Conservation (phyloP, 2,113 vertebrate genomes). For the Hiodon tergisus region DNA sequence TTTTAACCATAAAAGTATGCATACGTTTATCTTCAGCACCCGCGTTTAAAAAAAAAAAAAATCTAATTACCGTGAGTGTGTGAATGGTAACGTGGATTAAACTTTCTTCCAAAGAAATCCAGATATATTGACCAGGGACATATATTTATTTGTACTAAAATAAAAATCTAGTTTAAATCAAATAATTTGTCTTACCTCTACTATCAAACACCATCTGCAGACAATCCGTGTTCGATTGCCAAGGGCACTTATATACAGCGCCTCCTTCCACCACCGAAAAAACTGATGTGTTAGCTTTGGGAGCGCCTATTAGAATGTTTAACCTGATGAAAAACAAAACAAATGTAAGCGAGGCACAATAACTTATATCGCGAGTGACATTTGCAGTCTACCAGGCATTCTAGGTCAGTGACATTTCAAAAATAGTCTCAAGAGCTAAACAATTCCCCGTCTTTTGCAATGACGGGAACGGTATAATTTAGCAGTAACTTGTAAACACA, state of each 20-base stretch:
- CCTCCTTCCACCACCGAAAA: slow-evolving; percentile 69
- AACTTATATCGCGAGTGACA: too few relatives aligned
- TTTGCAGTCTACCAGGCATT: background rate
- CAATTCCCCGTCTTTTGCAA: background rate
- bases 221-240: slow-evolving; percentile 59
- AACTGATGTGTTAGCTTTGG: slow-evolving; percentile 72
- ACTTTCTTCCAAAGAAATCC: too few relatives aligned
- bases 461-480: background rate
- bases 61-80: too few relatives aligned
- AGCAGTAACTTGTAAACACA: too few relatives aligned
- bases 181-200: slow-evolving; percentile 52
- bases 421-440: background rate
- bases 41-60: too few relatives aligned
- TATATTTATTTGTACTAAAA: too few relatives aligned
- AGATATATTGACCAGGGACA: background rate
- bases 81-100: too few relatives aligned
- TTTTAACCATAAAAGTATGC: too few relatives aligned
- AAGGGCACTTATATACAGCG: slow-evolving; percentile 74
- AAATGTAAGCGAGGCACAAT: background rate
- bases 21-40: too few relatives aligned
- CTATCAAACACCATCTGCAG: slow-evolving; percentile 67
- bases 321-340: slow-evolving; percentile 43
- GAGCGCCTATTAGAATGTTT: slow-evolving; percentile 72
- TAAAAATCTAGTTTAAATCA: too few relatives aligned
- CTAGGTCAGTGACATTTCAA: background rate